These are phyloP conservation scores for Manis javanica DNA, from an alignment of 2,797 vertebrate species.

Conservation along the genomic window DNA sequence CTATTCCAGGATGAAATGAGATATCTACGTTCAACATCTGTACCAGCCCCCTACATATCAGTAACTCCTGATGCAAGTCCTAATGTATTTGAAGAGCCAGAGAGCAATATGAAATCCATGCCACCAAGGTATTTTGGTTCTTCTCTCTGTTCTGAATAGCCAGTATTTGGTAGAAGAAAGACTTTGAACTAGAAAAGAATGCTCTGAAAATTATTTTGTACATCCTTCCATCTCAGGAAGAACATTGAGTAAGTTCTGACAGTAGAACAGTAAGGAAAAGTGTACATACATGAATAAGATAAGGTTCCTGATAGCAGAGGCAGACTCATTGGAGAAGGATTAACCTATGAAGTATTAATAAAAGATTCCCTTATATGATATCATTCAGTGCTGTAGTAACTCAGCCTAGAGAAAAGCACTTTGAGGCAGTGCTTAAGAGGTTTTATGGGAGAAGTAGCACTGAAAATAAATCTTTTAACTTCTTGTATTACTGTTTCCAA, in stretches of 20 bases:
- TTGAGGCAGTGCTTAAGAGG: not conserved
- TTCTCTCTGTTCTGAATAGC: slow-evolving; percentile 53
- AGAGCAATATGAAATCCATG: slow-evolving; percentile 99
- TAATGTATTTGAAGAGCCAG: slow-evolving; percentile 98
- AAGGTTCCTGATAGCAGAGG: not conserved
- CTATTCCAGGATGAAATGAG: slow-evolving; percentile 99
- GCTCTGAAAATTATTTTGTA: not conserved
- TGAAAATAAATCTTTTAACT: not conserved
- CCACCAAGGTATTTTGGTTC: slow-evolving; percentile 94
- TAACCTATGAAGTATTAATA: not conserved
- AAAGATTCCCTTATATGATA: not conserved
- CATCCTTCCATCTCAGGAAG: slow-evolving; percentile 3
- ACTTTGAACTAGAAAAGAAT: slow-evolving; percentile 42
- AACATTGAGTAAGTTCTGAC: not conserved
- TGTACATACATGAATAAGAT: not conserved
- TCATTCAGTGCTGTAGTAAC: not conserved
- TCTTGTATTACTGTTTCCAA: not conserved
- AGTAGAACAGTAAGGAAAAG: not conserved
- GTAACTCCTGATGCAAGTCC: slow-evolving; percentile 99
- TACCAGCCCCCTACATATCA: slow-evolving; percentile 98
- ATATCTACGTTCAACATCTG: slow-evolving; percentile 97
- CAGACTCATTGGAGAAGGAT: slow-evolving; percentile 9
- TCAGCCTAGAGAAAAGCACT: not conserved
- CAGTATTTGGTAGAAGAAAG: slow-evolving; percentile 57
- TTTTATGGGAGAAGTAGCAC: not conserved